These are phyloP conservation scores for Microtus richardsoni DNA, from an alignment of 2,113 vertebrate genomes.

Conservation along the genomic window DNA sequence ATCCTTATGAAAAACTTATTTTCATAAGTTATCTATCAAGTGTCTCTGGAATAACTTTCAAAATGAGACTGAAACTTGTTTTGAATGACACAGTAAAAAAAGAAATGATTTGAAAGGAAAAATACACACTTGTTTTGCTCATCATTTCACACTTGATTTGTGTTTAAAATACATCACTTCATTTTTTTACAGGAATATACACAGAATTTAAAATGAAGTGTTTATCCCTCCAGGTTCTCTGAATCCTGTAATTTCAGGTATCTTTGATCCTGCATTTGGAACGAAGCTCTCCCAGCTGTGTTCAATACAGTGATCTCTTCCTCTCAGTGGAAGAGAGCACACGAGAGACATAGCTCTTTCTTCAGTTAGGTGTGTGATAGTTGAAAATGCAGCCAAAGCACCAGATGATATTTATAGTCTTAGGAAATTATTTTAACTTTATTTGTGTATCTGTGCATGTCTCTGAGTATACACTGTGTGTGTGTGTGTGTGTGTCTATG, in stretches of 20 bases:
- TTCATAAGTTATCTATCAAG: background rate
- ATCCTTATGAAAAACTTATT: slow-evolving; percentile 11
- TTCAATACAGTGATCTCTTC: background rate
- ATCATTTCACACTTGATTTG: background rate
- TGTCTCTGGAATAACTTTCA: slow-evolving; percentile 17
- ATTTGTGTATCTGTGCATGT: background rate
- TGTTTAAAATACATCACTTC: background rate
- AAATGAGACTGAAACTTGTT: background rate
- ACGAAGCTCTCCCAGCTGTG: background rate
- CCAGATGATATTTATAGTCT: background rate
- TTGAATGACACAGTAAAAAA: background rate
- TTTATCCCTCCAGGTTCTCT: background rate
- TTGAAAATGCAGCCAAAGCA: background rate
- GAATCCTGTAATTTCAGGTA: background rate
- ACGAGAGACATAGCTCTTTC: background rate
- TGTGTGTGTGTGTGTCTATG: background rate
- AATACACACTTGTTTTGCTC: background rate
- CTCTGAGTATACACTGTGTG: background rate
- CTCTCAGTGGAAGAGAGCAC: background rate
- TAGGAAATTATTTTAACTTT: background rate
- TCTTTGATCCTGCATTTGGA: slow-evolving; percentile 24
- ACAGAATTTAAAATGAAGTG: background rate
- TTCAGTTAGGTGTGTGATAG: background rate
- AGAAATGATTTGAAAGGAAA: background rate
- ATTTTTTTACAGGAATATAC: background rate